Conservation (phyloP, 2,797 vertebrate species). For the Decapterus maruadsi region DNA sequence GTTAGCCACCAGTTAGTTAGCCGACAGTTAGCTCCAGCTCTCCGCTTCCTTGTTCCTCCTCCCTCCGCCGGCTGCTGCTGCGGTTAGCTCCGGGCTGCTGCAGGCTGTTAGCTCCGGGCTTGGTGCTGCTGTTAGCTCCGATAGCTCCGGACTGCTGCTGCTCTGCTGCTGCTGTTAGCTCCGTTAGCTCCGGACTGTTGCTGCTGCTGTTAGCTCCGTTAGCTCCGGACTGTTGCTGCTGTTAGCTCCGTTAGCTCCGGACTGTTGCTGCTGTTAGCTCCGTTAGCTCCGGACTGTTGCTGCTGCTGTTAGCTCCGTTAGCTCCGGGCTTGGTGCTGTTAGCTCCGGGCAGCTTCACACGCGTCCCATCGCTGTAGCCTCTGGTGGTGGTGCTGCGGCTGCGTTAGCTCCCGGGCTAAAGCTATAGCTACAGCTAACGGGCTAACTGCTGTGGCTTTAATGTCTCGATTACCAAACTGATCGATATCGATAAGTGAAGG, state of each 20-base stretch:
- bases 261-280: too few relatives aligned
- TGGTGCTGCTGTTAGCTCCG: too few relatives aligned
- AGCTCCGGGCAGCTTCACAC: constrained; percentile 61
- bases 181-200: too few relatives aligned
- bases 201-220: too few relatives aligned
- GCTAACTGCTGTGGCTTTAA: constrained; percentile 36
- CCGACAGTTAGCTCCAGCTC: constrained; percentile 64
- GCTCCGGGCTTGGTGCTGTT: constrained; percentile 31
- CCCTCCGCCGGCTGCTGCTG: constrained; percentile 34
- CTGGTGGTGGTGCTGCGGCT: background rate
- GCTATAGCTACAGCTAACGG: background rate
- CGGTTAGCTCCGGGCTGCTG: too few relatives aligned
- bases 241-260: too few relatives aligned
- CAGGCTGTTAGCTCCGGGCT: too few relatives aligned
- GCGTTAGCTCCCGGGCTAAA: constrained; percentile 28
- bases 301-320: too few relatives aligned
- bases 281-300: too few relatives aligned
- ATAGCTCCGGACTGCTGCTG: too few relatives aligned
- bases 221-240: too few relatives aligned
- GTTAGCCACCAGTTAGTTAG: constrained; percentile 70
- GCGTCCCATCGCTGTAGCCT: constrained; percentile 66
- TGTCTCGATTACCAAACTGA: constrained; percentile 40
- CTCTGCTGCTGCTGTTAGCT: too few relatives aligned
- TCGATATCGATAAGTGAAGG: constrained; percentile 66
- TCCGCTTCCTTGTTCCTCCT: constrained; percentile 80